phyloP scores from a whole-genome alignment of 2,797 vertebrate species.

The Gymnothorax reevesii region DNA sequence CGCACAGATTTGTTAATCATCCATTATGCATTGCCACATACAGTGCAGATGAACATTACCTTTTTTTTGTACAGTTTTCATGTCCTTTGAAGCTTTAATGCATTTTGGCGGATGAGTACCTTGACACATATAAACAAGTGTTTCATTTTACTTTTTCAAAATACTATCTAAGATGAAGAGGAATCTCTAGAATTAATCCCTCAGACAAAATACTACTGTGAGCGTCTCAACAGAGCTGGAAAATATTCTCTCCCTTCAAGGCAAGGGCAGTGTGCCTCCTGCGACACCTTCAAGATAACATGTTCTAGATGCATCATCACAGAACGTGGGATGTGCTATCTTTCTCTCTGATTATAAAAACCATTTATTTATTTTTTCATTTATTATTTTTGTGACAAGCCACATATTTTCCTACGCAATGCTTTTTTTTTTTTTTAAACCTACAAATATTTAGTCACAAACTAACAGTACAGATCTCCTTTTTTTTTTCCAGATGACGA shows the following conservation, averaged over 20 bases:
- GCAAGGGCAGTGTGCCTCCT: neutral
- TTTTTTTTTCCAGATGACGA: conserved; percentile 1
- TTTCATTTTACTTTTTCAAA: neutral
- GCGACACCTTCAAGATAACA: conserved; percentile 18
- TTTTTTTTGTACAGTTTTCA: neutral
- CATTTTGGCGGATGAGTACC: neutral
- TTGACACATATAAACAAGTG: neutral
- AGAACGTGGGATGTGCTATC: neutral
- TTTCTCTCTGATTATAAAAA: neutral
- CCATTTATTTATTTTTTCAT: neutral
- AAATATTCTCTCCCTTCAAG: neutral
- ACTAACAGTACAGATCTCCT: neutral
- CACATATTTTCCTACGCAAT: neutral
- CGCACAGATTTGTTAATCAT: neutral
- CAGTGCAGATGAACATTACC: neutral
- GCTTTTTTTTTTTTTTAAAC: conserved; percentile 16
- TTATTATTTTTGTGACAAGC: neutral
- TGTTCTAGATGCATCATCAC: conserved; percentile 13
- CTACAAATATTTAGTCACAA: neutral
- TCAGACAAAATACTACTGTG: conserved; percentile 2
- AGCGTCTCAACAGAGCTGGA: conserved; percentile 15
- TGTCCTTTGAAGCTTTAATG: neutral
- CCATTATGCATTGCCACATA: neutral
- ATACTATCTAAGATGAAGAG: neutral
- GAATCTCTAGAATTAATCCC: neutral